Evolutionary conservation across 2,888 invertebrate species (phyloP).

Genomic region (Drosophila engyochracea): DNA sequence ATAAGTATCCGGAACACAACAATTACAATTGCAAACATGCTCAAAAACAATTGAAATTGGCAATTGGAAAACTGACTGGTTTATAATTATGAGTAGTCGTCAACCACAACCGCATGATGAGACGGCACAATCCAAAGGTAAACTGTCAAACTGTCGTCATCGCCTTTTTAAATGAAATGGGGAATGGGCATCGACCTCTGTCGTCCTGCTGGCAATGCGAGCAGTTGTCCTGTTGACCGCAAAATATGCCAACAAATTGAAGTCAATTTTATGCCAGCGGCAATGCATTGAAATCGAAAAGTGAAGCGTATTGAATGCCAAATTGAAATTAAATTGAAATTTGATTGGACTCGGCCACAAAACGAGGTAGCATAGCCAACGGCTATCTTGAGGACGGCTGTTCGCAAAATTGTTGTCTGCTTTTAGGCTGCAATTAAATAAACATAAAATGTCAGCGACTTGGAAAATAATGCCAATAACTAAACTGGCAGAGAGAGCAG

Average conservation of each 20-base stretch:
- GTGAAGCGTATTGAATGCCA: conserved; percentile 67
- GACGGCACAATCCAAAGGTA: neutral
- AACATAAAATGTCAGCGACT: conserved; percentile 76
- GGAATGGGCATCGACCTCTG: neutral
- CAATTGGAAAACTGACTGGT: conserved; percentile 28
- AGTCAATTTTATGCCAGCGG: conserved; percentile 48
- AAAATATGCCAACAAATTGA: conserved; percentile 67
- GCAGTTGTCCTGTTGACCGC: conserved; percentile 67
- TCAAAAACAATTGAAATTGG: conserved; percentile 45
- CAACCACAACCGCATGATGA: conserved; percentile 42
- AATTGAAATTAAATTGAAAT: conserved; percentile 73
- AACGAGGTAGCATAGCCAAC: conserved; percentile 28
- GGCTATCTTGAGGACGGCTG: conserved; percentile 16
- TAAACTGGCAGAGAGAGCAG: conserved; percentile 6
- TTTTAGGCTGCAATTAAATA: conserved; percentile 70
- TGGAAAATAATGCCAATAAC: conserved; percentile 68
- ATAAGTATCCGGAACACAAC: conserved; percentile 3
- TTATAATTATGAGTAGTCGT: conserved; percentile 32
- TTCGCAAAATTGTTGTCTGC: conserved; percentile 33
- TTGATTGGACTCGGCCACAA: conserved; percentile 49
- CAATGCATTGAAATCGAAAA: conserved; percentile 63
- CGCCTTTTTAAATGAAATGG: neutral
- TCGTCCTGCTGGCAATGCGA: conserved; percentile 3
- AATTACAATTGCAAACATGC: conserved; percentile 34
- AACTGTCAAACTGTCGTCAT: conserved; percentile 18